These are phyloP conservation scores for Operophtera brumata DNA, from an alignment of 2,888 invertebrate species.

Conservation along the genomic window DNA sequence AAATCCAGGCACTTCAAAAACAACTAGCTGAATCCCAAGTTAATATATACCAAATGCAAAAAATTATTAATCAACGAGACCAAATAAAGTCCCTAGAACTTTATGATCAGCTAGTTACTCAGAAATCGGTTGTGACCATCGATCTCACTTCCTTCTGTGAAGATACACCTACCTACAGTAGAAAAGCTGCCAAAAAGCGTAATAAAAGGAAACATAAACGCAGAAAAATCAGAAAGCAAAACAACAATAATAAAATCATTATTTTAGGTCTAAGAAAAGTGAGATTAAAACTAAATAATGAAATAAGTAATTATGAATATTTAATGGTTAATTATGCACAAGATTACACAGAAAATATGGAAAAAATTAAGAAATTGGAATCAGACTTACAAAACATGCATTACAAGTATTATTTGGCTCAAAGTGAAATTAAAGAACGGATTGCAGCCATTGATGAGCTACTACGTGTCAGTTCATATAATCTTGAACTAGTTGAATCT, in stretches of 20 bases:
- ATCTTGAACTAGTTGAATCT: not conserved
- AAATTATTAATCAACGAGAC: not conserved
- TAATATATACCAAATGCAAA: not conserved
- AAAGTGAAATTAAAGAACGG: not conserved
- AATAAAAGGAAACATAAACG: not conserved
- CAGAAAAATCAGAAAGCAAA: not conserved
- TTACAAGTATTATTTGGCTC: not conserved
- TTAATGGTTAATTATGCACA: not conserved
- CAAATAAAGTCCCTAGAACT: not conserved
- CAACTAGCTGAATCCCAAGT: not conserved
- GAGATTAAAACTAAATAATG: not conserved
- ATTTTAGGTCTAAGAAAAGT: not conserved
- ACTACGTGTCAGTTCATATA: not conserved
- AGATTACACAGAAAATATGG: not conserved
- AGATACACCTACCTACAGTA: not conserved
- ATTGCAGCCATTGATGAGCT: not conserved
- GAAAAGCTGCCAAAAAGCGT: not conserved
- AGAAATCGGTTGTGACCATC: not conserved
- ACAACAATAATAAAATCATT: not conserved
- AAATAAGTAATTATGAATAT: not conserved
- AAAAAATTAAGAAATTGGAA: not conserved
- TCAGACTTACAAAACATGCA: not conserved
- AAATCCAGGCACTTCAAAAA: not conserved
- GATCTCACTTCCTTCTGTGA: not conserved
- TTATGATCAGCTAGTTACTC: not conserved